A percentile compares a stretch with the other conserved stretches of the same genome.
These are phyloP conservation scores for Podarcis muralis DNA, from an alignment of 2,113 vertebrate species.

Conservation along the genomic window DNA sequence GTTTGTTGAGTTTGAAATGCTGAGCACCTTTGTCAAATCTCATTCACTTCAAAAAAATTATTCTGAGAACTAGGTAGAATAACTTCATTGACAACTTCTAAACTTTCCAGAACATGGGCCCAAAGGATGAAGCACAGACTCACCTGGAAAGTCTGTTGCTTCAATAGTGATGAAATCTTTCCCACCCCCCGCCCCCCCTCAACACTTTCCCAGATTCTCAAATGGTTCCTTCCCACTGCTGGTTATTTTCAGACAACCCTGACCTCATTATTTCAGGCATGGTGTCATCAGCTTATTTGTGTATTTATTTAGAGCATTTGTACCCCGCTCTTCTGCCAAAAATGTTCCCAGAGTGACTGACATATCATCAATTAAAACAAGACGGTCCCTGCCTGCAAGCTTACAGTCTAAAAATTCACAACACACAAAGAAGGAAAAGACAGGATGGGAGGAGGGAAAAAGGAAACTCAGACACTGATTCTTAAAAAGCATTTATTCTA, in stretches of 20 bases:
- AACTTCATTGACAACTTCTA: conserved; percentile 13
- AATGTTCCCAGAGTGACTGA: no score
- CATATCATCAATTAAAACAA: no score
- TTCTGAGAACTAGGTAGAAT: not conserved
- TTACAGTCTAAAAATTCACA: no score
- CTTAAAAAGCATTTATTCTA: no score
- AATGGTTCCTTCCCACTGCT: not conserved
- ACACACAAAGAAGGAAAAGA: no score
- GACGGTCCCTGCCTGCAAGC: no score
- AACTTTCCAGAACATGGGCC: conserved; percentile 25
- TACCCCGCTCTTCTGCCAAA: no score
- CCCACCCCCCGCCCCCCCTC: no score
- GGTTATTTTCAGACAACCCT: not conserved
- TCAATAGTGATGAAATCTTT: not conserved
- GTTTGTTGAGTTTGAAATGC: conserved; percentile 39
- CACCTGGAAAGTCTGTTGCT: not conserved
- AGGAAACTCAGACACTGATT: no score
- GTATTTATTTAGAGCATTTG: no score
- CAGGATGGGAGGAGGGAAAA: no score
- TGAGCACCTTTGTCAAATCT: conserved; percentile 38
- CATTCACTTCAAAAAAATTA: conserved; percentile 36
- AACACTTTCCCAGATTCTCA: not conserved
- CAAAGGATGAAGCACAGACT: not conserved
- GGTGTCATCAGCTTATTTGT: no score
- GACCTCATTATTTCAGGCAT: not conserved